Base-by-base conservation (phyloP, 2,797 vertebrate genomes). In the Pseudochirops cupreus region DNA sequence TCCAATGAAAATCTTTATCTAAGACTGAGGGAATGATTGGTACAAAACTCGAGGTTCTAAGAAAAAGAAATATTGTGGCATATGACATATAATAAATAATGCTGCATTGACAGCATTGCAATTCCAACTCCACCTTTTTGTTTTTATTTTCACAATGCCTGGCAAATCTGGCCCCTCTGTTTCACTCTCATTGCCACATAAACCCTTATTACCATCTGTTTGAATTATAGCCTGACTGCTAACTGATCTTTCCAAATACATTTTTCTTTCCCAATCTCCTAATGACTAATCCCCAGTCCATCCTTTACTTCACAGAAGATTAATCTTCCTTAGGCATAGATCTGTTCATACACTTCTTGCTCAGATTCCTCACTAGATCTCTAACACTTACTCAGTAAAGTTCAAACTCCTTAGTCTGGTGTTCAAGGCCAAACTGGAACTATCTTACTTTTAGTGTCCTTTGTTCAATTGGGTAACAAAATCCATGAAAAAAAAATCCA, bases 11-110 rank as follows among this genome's bases (percentile, higher is more conserved):
- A 12, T 93, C 18, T 93, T 89, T 90, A 55, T 52, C 46, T 92
- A 56, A 94, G 5, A 57, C 33, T 9, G 39, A 93, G 59, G 56
- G 33, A 18, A 24, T 91, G 55, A 58, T 93, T 96, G 93, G 87
- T 82, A 57, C 12, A 90, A 89, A 94, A 87, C 24, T n/a, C 67
- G 46, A 54, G 62, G 92, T 91, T 39, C 90, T 59, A 92, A 55
- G 58, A 92, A 91, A 93, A 62, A 92, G 54, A 59, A 33, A 16
- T 5, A 33, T 92, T 56, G 62, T 46, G 24, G 39, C 21, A 46
- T 46, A 46, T 50, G 39, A 87, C 39, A 87, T 50, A 50, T 87
- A 46, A 87, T 87, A 87, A 26, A 87, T 87, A 21, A 87, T 50
- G 24, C 21, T 87, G 24, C 13, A 26, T 12, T 11, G 39, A 50